Conservation (phyloP, 2,888 invertebrate genomes). For the Terebella lapidaria region DNA sequence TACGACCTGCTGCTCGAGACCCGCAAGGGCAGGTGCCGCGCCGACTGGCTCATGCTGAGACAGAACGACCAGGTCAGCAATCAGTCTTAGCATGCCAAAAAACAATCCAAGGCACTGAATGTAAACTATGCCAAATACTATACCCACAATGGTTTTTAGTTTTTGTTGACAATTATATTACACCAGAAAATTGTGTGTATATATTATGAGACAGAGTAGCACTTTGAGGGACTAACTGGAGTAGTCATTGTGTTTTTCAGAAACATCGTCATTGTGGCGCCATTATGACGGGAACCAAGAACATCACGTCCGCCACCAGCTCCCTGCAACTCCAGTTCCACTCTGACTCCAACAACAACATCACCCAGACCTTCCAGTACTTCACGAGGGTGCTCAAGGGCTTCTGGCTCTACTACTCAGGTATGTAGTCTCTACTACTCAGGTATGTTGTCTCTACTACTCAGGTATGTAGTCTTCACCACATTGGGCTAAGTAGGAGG, state of each 20-base stretch:
- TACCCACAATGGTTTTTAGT: too few relatives aligned
- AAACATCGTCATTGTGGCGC: slow-evolving; percentile 26
- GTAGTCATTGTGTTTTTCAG: too few relatives aligned
- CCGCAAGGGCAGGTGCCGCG: slow-evolving; percentile 22
- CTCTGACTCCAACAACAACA: slow-evolving; percentile 20
- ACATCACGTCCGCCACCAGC: slow-evolving; percentile 18
- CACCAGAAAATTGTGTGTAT: too few relatives aligned
- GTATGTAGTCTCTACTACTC: too few relatives aligned
- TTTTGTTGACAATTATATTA: too few relatives aligned
- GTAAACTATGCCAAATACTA: too few relatives aligned
- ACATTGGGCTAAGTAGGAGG: too few relatives aligned
- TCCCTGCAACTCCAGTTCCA: slow-evolving; percentile 24
- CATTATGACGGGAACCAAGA: slow-evolving; percentile 24
- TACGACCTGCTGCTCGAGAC: slow-evolving; percentile 27
- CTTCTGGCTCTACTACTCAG: slow-evolving; percentile 24
- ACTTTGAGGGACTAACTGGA: too few relatives aligned
- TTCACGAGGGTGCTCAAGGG: slow-evolving; percentile 24
- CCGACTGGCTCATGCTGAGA: slow-evolving; percentile 27
- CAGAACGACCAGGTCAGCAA: slow-evolving; percentile 14
- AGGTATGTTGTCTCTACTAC: slow-evolving; percentile 26
- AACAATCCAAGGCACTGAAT: too few relatives aligned
- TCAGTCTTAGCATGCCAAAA: neutral
- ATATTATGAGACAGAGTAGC: too few relatives aligned
- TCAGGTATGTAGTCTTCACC: slow-evolving; percentile 15
- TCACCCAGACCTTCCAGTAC: slow-evolving; percentile 25